These are phyloP conservation scores for Agelastica alni DNA, from an alignment of 2,888 invertebrate species.

Conservation along the genomic window DNA sequence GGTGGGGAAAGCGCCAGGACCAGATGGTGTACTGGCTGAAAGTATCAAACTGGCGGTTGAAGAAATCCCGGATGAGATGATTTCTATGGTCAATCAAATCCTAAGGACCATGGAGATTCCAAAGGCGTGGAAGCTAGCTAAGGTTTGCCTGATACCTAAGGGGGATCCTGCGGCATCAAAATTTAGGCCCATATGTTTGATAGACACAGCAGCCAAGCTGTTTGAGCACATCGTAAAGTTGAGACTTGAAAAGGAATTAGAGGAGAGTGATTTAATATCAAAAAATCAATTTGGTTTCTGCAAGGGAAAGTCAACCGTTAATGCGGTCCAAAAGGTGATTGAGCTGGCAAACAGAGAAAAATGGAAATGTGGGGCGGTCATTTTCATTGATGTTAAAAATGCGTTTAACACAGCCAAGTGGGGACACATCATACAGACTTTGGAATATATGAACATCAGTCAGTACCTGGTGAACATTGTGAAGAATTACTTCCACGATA, in stretches of 20 bases:
- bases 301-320: not conserved
- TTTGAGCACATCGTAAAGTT: not conserved
- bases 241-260: not conserved
- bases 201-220: no score
- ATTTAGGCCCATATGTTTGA: not conserved
- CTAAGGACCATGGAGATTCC: not conserved
- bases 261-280: not conserved
- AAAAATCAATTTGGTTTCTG: constrained; percentile 7
- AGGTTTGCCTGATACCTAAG: no score
- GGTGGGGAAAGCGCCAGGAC: no score
- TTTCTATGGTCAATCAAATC: not conserved
- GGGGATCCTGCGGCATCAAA: not conserved
- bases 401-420: no score
- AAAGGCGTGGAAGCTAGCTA: not conserved
- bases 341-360: not conserved
- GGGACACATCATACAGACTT: not conserved
- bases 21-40: not conserved
- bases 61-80: not conserved
- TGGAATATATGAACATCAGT: not conserved
- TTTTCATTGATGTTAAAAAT: constrained; percentile 2
- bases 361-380: constrained; percentile 1
- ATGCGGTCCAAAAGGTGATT: not conserved
- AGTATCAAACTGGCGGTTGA: not conserved
- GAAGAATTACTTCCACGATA: not conserved
- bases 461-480: not conserved